Percentiles rank a stretch among this genome's conserved stretches.
Conservation (phyloP, 2,113 vertebrate species). For the Pedetes capensis region DNA sequence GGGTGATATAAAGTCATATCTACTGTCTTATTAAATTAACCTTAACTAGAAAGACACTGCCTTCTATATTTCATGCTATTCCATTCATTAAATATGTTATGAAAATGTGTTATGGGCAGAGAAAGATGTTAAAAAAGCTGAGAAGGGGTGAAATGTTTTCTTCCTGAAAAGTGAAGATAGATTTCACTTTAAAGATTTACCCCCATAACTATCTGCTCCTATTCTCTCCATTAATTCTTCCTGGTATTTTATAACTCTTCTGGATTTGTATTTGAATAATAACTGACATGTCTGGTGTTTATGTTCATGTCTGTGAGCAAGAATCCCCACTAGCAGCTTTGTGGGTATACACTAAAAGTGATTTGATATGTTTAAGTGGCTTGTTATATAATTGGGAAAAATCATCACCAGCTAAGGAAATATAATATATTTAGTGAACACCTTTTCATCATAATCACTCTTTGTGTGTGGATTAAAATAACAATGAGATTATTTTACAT, state of each 20-base stretch:
- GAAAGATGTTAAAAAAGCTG: conserved; percentile 3
- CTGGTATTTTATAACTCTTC: background rate
- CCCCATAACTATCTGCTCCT: background rate
- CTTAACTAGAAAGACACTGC: background rate
- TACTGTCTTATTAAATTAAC: background rate
- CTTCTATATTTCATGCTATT: background rate
- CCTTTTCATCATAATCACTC: background rate
- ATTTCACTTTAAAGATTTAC: background rate
- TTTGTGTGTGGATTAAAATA: background rate
- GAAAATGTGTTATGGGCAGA: background rate
- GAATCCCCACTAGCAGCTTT: background rate
- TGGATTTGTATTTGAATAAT: background rate
- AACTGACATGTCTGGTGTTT: background rate
- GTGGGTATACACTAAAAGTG: background rate
- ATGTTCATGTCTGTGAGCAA: background rate
- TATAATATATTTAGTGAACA: background rate
- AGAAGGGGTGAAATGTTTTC: background rate
- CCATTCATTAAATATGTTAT: background rate
- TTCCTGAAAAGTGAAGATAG: conserved; percentile 45
- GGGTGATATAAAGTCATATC: background rate
- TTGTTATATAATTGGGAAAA: background rate
- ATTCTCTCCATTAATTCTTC: conserved; percentile 25
- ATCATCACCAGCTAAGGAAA: background rate
- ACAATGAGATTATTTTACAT: background rate
- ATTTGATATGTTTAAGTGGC: background rate